These are phyloP conservation scores for Volucella inanis DNA, from an alignment of 2,888 invertebrate species.

Conservation along the genomic window DNA sequence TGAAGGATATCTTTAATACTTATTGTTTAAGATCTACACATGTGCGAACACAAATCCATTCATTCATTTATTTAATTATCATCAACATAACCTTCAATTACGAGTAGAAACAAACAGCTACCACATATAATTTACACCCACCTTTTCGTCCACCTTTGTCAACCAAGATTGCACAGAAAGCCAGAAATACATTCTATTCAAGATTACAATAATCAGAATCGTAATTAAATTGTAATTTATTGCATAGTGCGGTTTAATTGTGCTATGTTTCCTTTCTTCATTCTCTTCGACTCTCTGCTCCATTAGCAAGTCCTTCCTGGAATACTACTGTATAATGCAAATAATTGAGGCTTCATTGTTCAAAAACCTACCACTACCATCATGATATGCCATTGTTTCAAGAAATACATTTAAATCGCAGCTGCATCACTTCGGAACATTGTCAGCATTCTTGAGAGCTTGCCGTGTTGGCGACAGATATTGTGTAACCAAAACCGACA, in stretches of 20 bases:
- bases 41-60: background rate
- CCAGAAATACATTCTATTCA: constrained; percentile 28
- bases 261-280: background rate
- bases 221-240: constrained; percentile 62
- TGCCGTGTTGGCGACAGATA: constrained; percentile 2
- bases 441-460: constrained; percentile 34
- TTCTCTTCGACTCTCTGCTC: background rate
- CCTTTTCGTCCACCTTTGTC: constrained; percentile 12
- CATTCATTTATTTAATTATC: constrained; percentile 24
- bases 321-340: constrained; percentile 5
- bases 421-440: constrained; percentile 2
- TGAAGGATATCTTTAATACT: too few relatives aligned
- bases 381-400: constrained; percentile 12
- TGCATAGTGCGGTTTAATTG: constrained; percentile 36
- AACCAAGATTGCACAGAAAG: constrained; percentile 15
- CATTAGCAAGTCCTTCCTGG: constrained; percentile 8
- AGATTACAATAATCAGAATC: constrained; percentile 46
- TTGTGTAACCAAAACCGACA: constrained; percentile 3
- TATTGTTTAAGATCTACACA: too few relatives aligned
- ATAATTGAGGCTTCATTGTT: constrained; percentile 31
- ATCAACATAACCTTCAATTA: constrained; percentile 33
- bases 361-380: background rate
- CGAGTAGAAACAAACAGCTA: constrained; percentile 3
- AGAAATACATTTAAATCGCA: constrained; percentile 30
- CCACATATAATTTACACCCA: background rate